Evolutionary conservation across 1,140 invertebrate species (phyloP).

Genomic region (Drosophila nebulosa): DNA sequence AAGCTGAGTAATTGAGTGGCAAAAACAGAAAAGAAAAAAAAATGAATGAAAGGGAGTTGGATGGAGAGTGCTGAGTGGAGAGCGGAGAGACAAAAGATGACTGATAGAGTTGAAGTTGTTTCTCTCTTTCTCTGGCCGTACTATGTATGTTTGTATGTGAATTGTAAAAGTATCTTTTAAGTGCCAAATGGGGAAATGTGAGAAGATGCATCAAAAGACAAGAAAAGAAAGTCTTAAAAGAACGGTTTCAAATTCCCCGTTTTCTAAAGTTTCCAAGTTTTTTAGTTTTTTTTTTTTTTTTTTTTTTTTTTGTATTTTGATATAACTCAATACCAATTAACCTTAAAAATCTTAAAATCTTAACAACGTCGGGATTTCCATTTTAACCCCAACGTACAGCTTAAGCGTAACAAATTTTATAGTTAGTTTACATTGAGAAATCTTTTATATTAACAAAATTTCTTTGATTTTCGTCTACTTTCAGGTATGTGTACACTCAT

Average conservation of each 20-base stretch:
- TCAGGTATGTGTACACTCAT: slow-evolving; percentile 10
- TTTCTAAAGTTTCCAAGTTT: background rate
- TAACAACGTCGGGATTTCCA: background rate
- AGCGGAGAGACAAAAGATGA: background rate
- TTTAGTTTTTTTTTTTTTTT: no score
- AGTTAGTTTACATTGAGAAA: background rate
- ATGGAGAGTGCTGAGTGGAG: background rate
- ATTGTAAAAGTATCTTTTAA: slow-evolving; percentile 8
- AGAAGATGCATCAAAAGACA: background rate
- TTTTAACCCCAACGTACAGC: background rate
- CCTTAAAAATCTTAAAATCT: background rate
- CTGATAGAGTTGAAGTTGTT: background rate
- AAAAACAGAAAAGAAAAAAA: slow-evolving; percentile 22
- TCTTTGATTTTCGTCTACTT: background rate
- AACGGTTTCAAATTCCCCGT: background rate
- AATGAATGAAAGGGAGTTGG: slow-evolving; percentile 14
- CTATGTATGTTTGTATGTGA: background rate
- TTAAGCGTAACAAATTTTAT: background rate
- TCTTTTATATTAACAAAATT: background rate
- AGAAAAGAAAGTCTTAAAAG: background rate
- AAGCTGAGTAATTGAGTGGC: slow-evolving; percentile 35
- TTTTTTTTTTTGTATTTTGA: no score
- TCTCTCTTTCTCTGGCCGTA: background rate
- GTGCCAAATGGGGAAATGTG: background rate
- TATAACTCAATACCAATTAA: no score